phyloP scores from a whole-genome alignment of 1,140 invertebrate genomes.

The Zaprionus gabonicus region DNA sequence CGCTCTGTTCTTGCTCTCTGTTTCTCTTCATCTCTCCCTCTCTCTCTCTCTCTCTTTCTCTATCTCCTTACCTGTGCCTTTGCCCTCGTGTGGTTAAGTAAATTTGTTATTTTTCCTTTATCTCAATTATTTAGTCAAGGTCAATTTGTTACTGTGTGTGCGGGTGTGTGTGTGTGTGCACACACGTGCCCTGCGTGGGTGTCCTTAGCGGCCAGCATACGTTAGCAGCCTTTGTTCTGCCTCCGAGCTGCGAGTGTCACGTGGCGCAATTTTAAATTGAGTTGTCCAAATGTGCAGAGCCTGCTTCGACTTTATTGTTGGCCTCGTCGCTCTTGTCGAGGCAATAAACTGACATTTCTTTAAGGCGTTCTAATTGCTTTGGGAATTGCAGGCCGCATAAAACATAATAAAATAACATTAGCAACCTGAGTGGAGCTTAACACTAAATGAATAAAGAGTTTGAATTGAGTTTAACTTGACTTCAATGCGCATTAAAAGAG shows the following conservation, averaged over 20 bases:
- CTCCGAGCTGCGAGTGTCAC: constrained; percentile 42
- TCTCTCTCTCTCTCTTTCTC: constrained; percentile 10
- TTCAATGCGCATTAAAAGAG: too few species aligned
- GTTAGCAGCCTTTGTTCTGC: constrained; percentile 24
- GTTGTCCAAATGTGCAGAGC: constrained; percentile 35
- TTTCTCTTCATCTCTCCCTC: not conserved
- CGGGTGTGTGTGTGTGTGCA: constrained; percentile 5
- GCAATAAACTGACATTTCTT: constrained; percentile 47
- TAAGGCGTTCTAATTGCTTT: constrained; percentile 44
- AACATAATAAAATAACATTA: constrained; percentile 33
- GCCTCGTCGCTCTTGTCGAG: constrained; percentile 24
- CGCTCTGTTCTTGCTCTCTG: not conserved
- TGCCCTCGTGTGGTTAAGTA: constrained; percentile 44
- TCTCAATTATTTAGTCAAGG: constrained; percentile 67
- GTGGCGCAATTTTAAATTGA: constrained; percentile 62
- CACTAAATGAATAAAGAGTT: constrained; percentile 4
- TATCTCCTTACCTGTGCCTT: not conserved
- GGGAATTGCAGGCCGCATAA: constrained; percentile 45
- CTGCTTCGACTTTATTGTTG: constrained; percentile 24
- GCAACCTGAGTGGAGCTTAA: constrained; percentile 31
- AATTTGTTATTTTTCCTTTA: constrained; percentile 47
- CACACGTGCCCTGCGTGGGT: constrained; percentile 33
- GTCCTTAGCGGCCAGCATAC: constrained; percentile 49
- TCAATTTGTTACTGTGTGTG: constrained; percentile 46
- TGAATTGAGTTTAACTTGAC: not conserved